phyloP scores from a whole-genome alignment of 2,113 vertebrate genomes.

The Marmota flaviventris region DNA sequence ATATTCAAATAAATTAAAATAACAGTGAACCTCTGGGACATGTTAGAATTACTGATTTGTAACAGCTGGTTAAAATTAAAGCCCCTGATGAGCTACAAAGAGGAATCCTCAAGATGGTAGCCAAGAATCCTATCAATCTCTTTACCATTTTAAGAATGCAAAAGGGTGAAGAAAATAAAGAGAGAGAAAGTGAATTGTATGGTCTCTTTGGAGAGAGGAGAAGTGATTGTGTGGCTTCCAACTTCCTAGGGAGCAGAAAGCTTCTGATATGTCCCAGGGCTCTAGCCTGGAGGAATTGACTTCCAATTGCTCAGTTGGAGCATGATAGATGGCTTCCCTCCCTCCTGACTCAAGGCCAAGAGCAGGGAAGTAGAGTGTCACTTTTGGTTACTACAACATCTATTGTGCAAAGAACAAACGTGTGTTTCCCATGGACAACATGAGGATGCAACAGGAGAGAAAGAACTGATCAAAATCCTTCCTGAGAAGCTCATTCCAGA shows the following conservation, averaged over 20 bases:
- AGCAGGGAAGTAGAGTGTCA: background rate
- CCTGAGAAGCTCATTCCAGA: background rate
- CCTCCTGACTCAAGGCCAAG: background rate
- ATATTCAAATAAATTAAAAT: slow-evolving; percentile 11
- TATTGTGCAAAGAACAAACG: background rate
- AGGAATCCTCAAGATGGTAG: background rate
- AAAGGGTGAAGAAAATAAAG: background rate
- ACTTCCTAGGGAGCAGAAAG: background rate
- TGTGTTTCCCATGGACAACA: background rate
- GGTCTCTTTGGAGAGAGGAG: background rate
- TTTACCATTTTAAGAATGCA: background rate
- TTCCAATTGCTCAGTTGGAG: fast-evolving
- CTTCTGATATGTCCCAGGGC: fast-evolving
- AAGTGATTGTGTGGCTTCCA: too few relatives aligned
- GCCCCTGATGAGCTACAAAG: background rate
- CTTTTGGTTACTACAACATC: background rate
- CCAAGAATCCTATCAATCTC: background rate
- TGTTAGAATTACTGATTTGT: background rate
- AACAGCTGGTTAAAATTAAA: background rate
- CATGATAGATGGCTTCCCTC: background rate
- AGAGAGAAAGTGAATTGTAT: background rate
- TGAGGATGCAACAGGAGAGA: background rate
- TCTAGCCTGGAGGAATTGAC: background rate
- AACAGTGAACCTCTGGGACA: background rate
- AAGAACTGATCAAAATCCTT: background rate